These are phyloP conservation scores for Calameuta pallipes DNA, from an alignment of 2,888 invertebrate genomes.

Conservation along the genomic window DNA sequence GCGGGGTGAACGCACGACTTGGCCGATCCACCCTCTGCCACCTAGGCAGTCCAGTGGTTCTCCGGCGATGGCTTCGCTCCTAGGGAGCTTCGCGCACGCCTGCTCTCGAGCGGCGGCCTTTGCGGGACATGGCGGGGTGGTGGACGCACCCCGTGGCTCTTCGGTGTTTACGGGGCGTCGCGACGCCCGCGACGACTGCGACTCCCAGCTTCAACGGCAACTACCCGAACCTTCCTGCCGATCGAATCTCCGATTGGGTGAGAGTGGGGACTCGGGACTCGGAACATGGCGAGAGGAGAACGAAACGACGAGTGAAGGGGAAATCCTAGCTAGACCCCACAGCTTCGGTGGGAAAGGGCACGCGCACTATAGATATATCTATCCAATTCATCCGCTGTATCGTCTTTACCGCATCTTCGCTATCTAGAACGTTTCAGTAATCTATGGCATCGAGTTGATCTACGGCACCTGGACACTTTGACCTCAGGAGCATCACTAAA, in stretches of 20 bases:
- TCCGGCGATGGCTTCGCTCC: not conserved
- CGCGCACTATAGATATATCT: not conserved
- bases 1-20: slow-evolving; percentile 65
- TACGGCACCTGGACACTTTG: no score
- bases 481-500: no score
- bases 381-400: not conserved
- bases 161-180: slow-evolving; percentile 50
- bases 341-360: not conserved
- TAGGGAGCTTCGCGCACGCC: slow-evolving; percentile 4
- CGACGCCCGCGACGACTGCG: slow-evolving; percentile 46
- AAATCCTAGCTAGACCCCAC: not conserved
- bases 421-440: not conserved
- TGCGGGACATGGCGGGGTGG: not conserved
- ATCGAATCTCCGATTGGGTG: slow-evolving; percentile 59
- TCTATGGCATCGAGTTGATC: no score
- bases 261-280: slow-evolving; percentile 30
- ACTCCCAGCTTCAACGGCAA: slow-evolving; percentile 32
- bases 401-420: not conserved
- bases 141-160: slow-evolving; percentile 10
- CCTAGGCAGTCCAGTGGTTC: slow-evolving; percentile 5
- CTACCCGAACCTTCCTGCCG: slow-evolving; percentile 28
- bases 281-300: slow-evolving; percentile 9
- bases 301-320: not conserved
- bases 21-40: slow-evolving; percentile 30
- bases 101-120: not conserved